These are phyloP conservation scores for Molanna angustata DNA, from an alignment of 2,888 invertebrate genomes.

Conservation along the genomic window DNA sequence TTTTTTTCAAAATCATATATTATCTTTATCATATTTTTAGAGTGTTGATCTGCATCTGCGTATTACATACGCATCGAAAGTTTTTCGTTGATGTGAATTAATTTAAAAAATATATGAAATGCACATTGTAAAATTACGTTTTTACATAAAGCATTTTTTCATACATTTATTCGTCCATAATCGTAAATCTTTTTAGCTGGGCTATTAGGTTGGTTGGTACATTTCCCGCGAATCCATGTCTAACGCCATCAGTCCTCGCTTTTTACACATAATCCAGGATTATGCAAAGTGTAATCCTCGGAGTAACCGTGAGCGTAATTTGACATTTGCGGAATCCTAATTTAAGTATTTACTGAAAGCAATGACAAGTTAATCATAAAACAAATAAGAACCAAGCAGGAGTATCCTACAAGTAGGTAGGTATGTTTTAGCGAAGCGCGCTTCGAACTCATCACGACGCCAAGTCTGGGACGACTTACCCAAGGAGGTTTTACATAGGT, in stretches of 20 bases:
- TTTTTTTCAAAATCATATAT: too few relatives aligned
- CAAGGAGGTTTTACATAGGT: too few relatives aligned
- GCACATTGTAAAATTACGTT: neutral
- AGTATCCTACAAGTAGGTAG: slow-evolving; percentile 7
- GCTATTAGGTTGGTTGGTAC: neutral
- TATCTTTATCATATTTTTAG: too few relatives aligned
- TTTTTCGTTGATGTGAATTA: too few relatives aligned
- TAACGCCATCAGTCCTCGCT: neutral
- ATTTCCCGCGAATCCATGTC: neutral
- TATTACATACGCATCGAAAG: too few relatives aligned
- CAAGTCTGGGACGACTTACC: too few relatives aligned
- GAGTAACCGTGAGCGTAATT: slow-evolving; percentile 18
- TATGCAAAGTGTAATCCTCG: slow-evolving; percentile 23
- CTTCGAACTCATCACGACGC: too few relatives aligned
- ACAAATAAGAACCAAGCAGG: slow-evolving; percentile 27
- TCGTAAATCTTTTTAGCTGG: neutral
- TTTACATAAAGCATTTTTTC: neutral
- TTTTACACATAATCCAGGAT: slow-evolving; percentile 19
- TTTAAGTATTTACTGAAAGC: slow-evolving; percentile 31
- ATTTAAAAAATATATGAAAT: too few relatives aligned
- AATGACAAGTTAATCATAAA: slow-evolving; percentile 32
- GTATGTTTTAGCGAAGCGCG: slow-evolving; percentile 3
- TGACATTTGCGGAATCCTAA: slow-evolving; percentile 27
- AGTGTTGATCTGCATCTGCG: too few relatives aligned
- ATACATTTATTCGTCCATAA: neutral